Base-by-base conservation (phyloP, 1,140 invertebrate genomes). In the Bombus terrestris region DNA sequence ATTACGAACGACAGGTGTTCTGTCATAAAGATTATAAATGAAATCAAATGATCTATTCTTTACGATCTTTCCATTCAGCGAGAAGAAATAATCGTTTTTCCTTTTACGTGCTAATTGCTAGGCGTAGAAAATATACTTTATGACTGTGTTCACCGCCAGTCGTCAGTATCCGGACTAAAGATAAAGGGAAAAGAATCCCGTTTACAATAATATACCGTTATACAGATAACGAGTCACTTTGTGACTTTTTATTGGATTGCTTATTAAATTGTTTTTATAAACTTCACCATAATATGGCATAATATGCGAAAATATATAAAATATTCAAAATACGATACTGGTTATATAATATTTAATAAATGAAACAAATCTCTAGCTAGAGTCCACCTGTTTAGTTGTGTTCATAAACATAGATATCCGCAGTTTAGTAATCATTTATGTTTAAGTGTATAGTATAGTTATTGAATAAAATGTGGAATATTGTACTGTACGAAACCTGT, bases 401-500 rank as follows among this genome's bases (percentile, higher is more conserved):
- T 53, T 53, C 18, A 8, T 22, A 22, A 53, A 53, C 47, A 22
- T 2, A 22, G 47, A 8, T 53, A 53, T 6, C 1, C 5, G 47
- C 6, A 53, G 18, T 53, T 53, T 22, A 22, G 6, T 22, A 53
- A 53, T 53, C 6, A 53, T 53, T 53, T 53, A 22, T 53, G 47
- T 53, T 8, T 53, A 53, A 22, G 6, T 22, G 47, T 53, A 53
- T 53, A 53, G 18, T 8, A 53, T 53, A 53, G 18, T 53, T 53
- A 22, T 22, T 2, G 47, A 53, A 53, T 53, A 53, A 53, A 22
- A 53, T 2, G 47, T 22, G 47, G 6, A 53, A 53, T 53, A 18
- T 59, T 76, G 32, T 8, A n/a, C 25, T 57, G 76, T 43, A 66
- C 86, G 39, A 72, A 90, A 97, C 97, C 97, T 97, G 94, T 98